Conservation (phyloP, 2,888 invertebrate species). For the Trisateles emortualis region DNA sequence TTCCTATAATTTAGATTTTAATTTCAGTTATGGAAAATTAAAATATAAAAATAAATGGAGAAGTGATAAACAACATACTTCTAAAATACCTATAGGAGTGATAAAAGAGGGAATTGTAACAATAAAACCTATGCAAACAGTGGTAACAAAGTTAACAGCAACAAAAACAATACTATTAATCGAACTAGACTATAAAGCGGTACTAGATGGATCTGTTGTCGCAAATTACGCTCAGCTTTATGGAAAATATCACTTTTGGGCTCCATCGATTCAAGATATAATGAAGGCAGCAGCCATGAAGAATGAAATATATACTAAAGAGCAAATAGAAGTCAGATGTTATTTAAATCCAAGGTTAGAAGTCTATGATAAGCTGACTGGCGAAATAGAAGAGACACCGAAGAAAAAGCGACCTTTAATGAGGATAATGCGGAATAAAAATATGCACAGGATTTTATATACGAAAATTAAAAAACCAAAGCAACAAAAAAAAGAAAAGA, state of each 20-base stretch:
- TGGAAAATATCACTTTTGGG: slow-evolving; percentile 73
- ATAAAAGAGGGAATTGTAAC: slow-evolving; percentile 46
- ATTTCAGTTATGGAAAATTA: slow-evolving; percentile 51
- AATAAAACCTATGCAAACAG: slow-evolving; percentile 56
- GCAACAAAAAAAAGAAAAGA: slow-evolving; percentile 9
- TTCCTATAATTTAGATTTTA: slow-evolving; percentile 52
- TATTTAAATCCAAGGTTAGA: slow-evolving; percentile 62
- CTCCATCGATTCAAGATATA: slow-evolving; percentile 63
- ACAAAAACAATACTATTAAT: slow-evolving; percentile 60
- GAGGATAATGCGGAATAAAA: slow-evolving; percentile 35
- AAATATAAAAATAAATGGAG: slow-evolving; percentile 63
- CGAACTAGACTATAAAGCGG: slow-evolving; percentile 59
- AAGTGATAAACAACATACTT: slow-evolving; percentile 43
- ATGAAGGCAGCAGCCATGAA: slow-evolving; percentile 65
- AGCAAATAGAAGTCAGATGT: slow-evolving; percentile 64
- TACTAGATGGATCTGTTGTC: slow-evolving; percentile 61
- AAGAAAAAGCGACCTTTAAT: slow-evolving; percentile 20
- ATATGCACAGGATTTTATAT: slow-evolving; percentile 26
- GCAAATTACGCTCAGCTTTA: slow-evolving; percentile 64
- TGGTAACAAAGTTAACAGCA: slow-evolving; percentile 56
- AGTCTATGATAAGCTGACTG: slow-evolving; percentile 58
- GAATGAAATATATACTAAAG: slow-evolving; percentile 64
- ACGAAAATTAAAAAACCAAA: slow-evolving; percentile 19
- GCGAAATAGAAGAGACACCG: slow-evolving; percentile 21
- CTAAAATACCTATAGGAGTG: slow-evolving; percentile 51